These are phyloP conservation scores for Phaedon cochleariae DNA, from an alignment of 2,888 invertebrate genomes.

Conservation along the genomic window DNA sequence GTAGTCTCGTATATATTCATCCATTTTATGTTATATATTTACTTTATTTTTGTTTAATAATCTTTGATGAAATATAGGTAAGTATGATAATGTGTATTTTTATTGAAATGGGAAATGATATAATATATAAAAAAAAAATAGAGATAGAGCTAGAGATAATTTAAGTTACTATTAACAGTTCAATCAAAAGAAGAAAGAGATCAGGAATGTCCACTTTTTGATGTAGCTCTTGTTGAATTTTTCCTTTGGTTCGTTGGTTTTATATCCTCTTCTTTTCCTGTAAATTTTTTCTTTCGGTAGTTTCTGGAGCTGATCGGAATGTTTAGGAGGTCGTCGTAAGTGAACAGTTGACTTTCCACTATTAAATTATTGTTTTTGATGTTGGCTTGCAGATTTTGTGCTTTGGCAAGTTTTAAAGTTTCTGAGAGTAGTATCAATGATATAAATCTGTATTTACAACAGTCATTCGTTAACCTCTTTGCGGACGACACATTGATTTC, in stretches of 20 bases:
- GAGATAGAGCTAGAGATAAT: no score
- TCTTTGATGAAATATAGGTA: no score
- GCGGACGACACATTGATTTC: no score
- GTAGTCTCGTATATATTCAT: neutral
- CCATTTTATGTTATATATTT: neutral
- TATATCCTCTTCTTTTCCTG: neutral
- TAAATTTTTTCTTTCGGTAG: no score
- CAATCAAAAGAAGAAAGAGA: no score
- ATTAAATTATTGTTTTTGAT: slow-evolving; percentile 4
- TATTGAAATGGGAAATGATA: no score
- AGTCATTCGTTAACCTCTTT: no score
- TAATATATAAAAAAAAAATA: no score
- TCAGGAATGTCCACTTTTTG: neutral
- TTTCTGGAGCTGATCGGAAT: neutral
- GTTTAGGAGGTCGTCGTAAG: neutral
- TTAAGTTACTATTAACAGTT: no score
- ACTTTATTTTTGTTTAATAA: no score
- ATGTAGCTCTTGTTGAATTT: neutral
- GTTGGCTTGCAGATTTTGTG: slow-evolving; percentile 8
- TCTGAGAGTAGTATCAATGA: slow-evolving; percentile 6
- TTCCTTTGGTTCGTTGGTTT: neutral
- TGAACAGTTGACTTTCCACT: slow-evolving; percentile 4
- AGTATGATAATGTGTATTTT: no score
- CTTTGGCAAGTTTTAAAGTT: neutral
- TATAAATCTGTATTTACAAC: no score